phyloP scores from a whole-genome alignment of 2,797 vertebrate species.

The Gymnopithys bicolor region DNA sequence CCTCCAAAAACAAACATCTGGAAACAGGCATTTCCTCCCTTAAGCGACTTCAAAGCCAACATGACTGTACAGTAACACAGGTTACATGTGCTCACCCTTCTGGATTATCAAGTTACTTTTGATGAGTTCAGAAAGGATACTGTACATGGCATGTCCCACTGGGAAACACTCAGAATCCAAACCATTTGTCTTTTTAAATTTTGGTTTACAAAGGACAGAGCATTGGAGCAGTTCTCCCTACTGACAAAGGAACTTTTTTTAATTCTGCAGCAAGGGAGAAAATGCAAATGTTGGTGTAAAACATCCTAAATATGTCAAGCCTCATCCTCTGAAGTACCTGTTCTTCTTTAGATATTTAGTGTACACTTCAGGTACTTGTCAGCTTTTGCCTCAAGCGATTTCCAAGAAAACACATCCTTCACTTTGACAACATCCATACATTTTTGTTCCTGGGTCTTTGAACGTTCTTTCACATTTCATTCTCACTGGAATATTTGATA shows the following conservation, averaged over 20 bases:
- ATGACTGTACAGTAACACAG: background rate
- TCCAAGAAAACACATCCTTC: background rate
- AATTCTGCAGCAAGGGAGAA: background rate
- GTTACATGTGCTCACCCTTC: background rate
- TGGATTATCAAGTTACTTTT: background rate
- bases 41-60: background rate
- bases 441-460: background rate
- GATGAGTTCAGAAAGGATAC: background rate
- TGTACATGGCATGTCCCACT: background rate
- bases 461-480: background rate
- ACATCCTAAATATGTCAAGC: background rate
- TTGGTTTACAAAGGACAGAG: background rate
- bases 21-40: background rate
- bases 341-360: background rate
- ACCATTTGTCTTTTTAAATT: background rate
- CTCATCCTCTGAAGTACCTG: background rate
- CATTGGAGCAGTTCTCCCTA: background rate
- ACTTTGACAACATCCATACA: background rate
- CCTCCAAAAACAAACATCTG: background rate
- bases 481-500: background rate
- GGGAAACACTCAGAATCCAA: background rate
- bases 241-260: background rate
- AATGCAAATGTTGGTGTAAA: background rate
- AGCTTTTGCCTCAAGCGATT: background rate
- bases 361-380: background rate